These are phyloP conservation scores for Cheilosia urbana DNA, from an alignment of 2,888 invertebrate species.

Conservation along the genomic window DNA sequence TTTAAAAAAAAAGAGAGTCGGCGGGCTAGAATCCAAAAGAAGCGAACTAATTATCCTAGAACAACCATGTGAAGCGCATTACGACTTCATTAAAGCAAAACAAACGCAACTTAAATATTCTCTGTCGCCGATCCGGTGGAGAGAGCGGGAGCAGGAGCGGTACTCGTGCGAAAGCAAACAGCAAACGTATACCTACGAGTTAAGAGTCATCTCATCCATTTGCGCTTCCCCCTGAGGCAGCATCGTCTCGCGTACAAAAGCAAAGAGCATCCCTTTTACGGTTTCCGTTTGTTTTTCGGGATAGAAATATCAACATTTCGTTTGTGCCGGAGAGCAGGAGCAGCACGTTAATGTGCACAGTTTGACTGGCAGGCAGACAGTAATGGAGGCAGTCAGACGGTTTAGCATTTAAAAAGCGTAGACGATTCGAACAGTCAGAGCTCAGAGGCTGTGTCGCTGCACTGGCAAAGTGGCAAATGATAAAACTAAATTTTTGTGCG, in stretches of 20 bases:
- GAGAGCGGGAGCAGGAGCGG: not conserved
- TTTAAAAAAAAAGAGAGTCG: conserved; percentile 45
- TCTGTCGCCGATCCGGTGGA: not conserved
- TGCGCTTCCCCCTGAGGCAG: conserved; percentile 32
- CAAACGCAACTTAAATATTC: conserved; percentile 74
- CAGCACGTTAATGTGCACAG: conserved; percentile 64
- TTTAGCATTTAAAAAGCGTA: conserved; percentile 71
- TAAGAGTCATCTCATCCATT: conserved; percentile 25
- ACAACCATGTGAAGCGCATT: conserved; percentile 73
- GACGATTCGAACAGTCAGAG: conserved; percentile 37
- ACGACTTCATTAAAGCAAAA: conserved; percentile 76
- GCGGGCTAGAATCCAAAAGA: conserved; percentile 23
- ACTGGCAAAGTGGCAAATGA: conserved; percentile 55
- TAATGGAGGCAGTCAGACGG: conserved; percentile 71
- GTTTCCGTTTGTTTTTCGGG: conserved; percentile 75
- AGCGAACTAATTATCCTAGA: conserved; percentile 71
- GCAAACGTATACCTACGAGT: conserved; percentile 25
- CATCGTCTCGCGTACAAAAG: conserved; percentile 48
- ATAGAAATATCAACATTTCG: conserved; percentile 71
- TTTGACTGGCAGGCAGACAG: conserved; percentile 73
- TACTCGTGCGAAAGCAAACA: conserved; percentile 54
- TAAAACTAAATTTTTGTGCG: conserved; percentile 66
- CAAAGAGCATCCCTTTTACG: conserved; percentile 75
- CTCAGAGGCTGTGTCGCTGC: conserved; percentile 21
- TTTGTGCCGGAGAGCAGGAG: not conserved